These are phyloP conservation scores for Drosophila testacea DNA, from an alignment of 2,888 invertebrate species.

Conservation along the genomic window DNA sequence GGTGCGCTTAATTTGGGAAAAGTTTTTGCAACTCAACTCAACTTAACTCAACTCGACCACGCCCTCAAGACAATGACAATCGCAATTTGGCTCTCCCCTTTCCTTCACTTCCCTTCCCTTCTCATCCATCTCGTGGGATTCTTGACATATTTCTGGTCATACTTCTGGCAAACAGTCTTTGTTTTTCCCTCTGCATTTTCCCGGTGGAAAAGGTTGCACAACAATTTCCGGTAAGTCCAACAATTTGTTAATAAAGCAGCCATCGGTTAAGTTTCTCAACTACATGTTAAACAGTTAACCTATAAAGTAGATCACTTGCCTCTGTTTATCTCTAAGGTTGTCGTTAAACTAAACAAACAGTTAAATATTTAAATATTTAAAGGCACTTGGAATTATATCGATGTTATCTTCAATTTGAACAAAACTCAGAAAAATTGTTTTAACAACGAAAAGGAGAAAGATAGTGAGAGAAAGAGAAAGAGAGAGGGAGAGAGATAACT, in stretches of 20 bases:
- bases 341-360: too few relatives aligned
- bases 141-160: conserved; percentile 17
- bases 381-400: too few relatives aligned
- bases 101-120: too few relatives aligned
- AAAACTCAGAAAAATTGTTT: too few relatives aligned
- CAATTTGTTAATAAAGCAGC: background rate
- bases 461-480: too few relatives aligned
- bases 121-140: conserved; percentile 3
- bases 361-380: too few relatives aligned
- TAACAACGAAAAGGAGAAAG: too few relatives aligned
- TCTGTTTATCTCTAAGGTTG: too few relatives aligned
- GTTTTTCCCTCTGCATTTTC: background rate
- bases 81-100: conserved; percentile 9
- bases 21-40: conserved; percentile 19
- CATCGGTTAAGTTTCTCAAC: conserved; percentile 1
- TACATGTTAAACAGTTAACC: background rate
- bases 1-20: conserved; percentile 24
- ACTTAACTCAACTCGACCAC: conserved; percentile 11
- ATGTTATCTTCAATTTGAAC: too few relatives aligned
- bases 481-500: too few relatives aligned
- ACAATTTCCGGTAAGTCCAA: background rate
- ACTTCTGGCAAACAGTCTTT: conserved; percentile 5
- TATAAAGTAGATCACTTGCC: too few relatives aligned
- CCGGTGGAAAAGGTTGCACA: background rate
- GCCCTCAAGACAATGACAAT: conserved; percentile 19